Percentiles rank a stretch among this genome's conserved stretches.
Conservation (phyloP, 1,140 invertebrate genomes). For the Epicauta chinensis region DNA sequence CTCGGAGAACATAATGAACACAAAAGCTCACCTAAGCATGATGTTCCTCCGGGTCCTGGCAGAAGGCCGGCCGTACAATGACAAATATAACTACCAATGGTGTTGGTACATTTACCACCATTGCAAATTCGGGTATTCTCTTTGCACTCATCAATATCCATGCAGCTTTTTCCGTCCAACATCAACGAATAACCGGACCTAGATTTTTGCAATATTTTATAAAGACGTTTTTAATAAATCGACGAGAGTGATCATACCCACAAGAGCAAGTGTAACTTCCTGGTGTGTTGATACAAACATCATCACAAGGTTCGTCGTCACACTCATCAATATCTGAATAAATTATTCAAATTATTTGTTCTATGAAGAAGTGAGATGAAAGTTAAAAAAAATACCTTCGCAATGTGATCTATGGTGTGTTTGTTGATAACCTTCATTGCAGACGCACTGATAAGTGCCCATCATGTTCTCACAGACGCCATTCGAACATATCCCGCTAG, state of each 20-base stretch:
- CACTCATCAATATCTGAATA: slow-evolving; percentile 75
- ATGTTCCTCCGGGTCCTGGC: slow-evolving; percentile 59
- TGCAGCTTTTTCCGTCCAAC: slow-evolving; percentile 53
- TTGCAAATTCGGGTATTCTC: slow-evolving; percentile 75
- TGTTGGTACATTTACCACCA: slow-evolving; percentile 76
- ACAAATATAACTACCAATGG: slow-evolving; percentile 69
- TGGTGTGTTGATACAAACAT: slow-evolving; percentile 60
- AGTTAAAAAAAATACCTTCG: slow-evolving; percentile 38
- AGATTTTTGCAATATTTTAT: background rate
- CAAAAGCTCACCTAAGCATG: slow-evolving; percentile 49
- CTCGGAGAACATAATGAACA: too few relatives aligned
- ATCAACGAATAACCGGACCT: slow-evolving; percentile 53
- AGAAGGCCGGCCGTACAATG: slow-evolving; percentile 69
- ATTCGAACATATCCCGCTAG: slow-evolving; percentile 77
- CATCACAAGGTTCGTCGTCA: slow-evolving; percentile 56
- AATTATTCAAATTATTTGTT: background rate
- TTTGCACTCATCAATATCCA: slow-evolving; percentile 69
- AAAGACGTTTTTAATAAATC: background rate
- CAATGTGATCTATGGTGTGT: slow-evolving; percentile 54
- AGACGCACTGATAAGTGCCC: slow-evolving; percentile 82
- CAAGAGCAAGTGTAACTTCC: slow-evolving; percentile 56
- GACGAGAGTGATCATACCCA: slow-evolving; percentile 37
- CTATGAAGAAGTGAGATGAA: background rate
- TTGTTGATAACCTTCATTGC: slow-evolving; percentile 72
- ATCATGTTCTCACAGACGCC: slow-evolving; percentile 81